Base-by-base conservation (phyloP, 2,888 invertebrate genomes). In the Leucoma salicis region DNA sequence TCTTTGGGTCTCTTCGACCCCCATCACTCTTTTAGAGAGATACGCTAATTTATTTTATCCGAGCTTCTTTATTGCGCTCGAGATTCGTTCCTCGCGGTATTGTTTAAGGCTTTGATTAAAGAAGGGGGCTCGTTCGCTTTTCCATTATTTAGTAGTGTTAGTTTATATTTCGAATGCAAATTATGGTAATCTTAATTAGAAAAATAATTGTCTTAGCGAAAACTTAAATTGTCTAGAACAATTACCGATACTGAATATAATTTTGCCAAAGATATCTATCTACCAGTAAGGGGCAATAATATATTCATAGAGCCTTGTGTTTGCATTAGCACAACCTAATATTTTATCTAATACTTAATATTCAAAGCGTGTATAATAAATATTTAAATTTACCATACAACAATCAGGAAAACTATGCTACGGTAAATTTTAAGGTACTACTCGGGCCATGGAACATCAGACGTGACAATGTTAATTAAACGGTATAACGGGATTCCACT, bases 41-140 rank as follows among this genome's bases (percentile, higher is more conserved):
- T 81, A 82, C 78, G 74, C 74, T 82, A 79, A 84, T 85, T 84
- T 86, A 86, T 82, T 75, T 75, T 82, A 83, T 83, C 79, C 78
- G 66, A 71, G 63, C 74, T 78, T 77, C 79, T 84, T 82, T 82
- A 82, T 81, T 74, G 74, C 73, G 50, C 64, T 58, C 52, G 66
- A 75, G 77, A 80, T 76, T 74, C 74, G 64, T 69, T 69, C 63
- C 64, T 70, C 71, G 75, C 67, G 77, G 76, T 78, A 76, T 82
- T 81, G 81, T 81, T 79, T 72, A 68, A 66, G 66, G 68, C 64
- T 70, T 63, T 73, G 66, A 76, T 77, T 75, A 74, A 71, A 68
- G 55, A 39, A 16, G 57, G 60, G 66, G 64, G 64, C 3, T 18
- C 59, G 68, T 57, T 59, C 15, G 47, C 48, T 57, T 49, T 45